Evolutionary conservation across 2,113 vertebrate genomes (phyloP).

Genomic region (Misgurnus mizolepis): DNA sequence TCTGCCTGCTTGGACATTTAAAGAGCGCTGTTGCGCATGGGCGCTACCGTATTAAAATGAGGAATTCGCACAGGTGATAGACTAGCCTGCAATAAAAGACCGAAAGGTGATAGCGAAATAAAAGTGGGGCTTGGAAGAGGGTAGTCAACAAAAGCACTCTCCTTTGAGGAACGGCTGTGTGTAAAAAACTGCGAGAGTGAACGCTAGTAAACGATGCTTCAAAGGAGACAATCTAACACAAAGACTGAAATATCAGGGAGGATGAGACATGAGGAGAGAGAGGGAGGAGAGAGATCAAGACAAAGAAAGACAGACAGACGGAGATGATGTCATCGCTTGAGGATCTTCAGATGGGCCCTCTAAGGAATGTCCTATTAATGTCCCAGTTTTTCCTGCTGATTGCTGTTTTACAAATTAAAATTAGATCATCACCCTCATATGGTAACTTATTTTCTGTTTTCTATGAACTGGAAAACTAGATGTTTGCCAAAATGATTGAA

Average conservation of each 20-base stretch:
- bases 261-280: not conserved
- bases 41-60: not conserved
- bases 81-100: conserved; percentile 21
- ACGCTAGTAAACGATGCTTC: conserved; percentile 33
- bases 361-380: not conserved
- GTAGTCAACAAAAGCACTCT: conserved; percentile 39
- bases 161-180: conserved; percentile 21
- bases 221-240: conserved; percentile 28
- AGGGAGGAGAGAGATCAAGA: not conserved
- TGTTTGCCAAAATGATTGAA: too few relatives aligned
- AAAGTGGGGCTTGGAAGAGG: conserved; percentile 2
- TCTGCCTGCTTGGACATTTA: conserved; percentile 15
- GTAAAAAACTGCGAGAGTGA: conserved; percentile 25
- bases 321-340: conserved; percentile 43
- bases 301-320: conserved; percentile 2
- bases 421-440: not conserved
- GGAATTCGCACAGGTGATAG: conserved; percentile 35
- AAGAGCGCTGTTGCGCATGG: conserved; percentile 3
- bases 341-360: conserved; percentile 12
- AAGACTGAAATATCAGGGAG: conserved; percentile 8
- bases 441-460: not conserved
- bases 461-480: too few relatives aligned
- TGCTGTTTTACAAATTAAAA: too few relatives aligned
- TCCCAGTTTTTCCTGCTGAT: too few relatives aligned
- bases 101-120: conserved; percentile 20